Percentiles rank a stretch among this genome's conserved stretches.
phyloP scores from a whole-genome alignment of 92 coral and sea anemone species.

The Zoanthus solanderi region DNA sequence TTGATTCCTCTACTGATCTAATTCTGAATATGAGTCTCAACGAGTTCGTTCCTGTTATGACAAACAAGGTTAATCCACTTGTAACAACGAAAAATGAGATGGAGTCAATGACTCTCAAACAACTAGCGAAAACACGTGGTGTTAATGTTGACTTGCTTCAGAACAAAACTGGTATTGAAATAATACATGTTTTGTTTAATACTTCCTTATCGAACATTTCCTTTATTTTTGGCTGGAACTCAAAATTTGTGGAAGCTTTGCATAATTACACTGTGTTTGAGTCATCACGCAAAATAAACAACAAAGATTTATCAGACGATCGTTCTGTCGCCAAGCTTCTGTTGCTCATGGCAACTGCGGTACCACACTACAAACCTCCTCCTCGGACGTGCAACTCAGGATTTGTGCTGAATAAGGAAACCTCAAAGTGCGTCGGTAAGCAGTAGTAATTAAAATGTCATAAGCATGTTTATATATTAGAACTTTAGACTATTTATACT shows the following conservation, averaged over 20 bases:
- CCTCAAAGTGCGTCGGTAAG: constrained; percentile 21
- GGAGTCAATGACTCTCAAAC: constrained; percentile 28
- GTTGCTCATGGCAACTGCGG: constrained; percentile 27
- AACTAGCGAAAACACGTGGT: constrained; percentile 50
- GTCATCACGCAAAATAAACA: constrained; percentile 9
- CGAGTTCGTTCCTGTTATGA: constrained; percentile 37
- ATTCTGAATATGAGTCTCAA: constrained; percentile 58
- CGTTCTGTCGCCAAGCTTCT: constrained; percentile 19
- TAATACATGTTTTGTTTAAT: constrained; percentile 39
- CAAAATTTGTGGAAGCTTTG: constrained; percentile 40
- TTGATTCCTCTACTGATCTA: constrained; percentile 37
- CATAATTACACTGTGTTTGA: constrained; percentile 62
- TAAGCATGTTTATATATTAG: not conserved
- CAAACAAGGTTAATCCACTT: constrained; percentile 7
- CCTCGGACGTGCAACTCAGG: constrained; percentile 29
- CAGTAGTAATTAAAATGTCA: not conserved
- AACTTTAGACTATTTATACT: not conserved
- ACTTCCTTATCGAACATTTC: constrained; percentile 64
- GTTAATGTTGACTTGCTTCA: constrained; percentile 39
- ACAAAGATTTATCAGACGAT: constrained; percentile 20
- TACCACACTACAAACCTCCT: constrained; percentile 32
- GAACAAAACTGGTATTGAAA: constrained; percentile 53
- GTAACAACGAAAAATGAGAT: constrained; percentile 41
- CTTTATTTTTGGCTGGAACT: constrained; percentile 68
- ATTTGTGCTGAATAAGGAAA: constrained; percentile 24